These are phyloP conservation scores for Nomada goodeniana DNA, from an alignment of 2,888 invertebrate genomes.

Conservation along the genomic window DNA sequence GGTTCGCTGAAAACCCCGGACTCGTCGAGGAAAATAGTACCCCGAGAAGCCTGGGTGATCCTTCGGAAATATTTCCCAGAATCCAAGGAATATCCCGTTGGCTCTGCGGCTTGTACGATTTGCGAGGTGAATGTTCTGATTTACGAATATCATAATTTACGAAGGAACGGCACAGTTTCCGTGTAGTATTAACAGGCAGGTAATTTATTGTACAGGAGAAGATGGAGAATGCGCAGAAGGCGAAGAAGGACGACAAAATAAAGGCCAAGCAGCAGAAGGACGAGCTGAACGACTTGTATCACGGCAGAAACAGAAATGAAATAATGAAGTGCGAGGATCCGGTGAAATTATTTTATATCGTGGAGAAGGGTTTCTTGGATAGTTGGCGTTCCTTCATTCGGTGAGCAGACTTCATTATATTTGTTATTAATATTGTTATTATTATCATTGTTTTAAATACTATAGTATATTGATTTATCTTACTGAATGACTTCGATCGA, in stretches of 20 bases:
- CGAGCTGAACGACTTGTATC: slow-evolving; percentile 77
- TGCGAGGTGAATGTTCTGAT: slow-evolving; percentile 75
- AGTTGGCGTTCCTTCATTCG: slow-evolving; percentile 81
- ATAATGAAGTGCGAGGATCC: slow-evolving; percentile 72
- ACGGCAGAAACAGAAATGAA: slow-evolving; percentile 76
- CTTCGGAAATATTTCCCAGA: slow-evolving; percentile 85
- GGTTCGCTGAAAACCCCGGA: slow-evolving; percentile 81
- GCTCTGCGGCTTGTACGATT: slow-evolving; percentile 78
- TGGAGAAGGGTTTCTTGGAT: slow-evolving; percentile 80
- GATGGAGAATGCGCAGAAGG: slow-evolving; percentile 77
- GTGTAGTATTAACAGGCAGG: not conserved
- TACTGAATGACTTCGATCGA: too few relatives aligned
- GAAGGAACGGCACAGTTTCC: not conserved
- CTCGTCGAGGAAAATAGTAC: slow-evolving; percentile 84
- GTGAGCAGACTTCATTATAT: slow-evolving; percentile 73
- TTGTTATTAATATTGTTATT: not conserved
- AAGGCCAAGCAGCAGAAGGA: slow-evolving; percentile 81
- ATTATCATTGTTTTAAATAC: too few relatives aligned
- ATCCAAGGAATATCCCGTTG: slow-evolving; percentile 80
- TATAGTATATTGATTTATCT: not conserved
- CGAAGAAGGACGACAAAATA: slow-evolving; percentile 80
- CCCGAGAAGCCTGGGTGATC: slow-evolving; percentile 85
- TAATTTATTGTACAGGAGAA: slow-evolving; percentile 68
- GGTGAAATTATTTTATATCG: slow-evolving; percentile 75
- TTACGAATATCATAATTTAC: not conserved